Percentiles rank a stretch among this genome's conserved stretches.
Evolutionary conservation across 35 echinoderm and acorn worm species (phyloP).

Genomic region (Nesometra sesokonis): DNA sequence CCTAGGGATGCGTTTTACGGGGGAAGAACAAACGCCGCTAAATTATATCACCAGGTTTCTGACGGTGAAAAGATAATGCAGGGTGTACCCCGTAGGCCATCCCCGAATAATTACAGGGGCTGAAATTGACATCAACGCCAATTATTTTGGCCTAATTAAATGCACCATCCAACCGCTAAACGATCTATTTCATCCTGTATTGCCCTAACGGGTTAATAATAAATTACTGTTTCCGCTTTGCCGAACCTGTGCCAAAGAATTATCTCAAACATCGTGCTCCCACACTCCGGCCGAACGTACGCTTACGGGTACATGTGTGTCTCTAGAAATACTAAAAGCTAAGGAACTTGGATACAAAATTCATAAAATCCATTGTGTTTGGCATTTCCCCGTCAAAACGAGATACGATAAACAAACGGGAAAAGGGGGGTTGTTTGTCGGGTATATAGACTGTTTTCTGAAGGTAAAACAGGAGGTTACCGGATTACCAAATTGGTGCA

Average conservation of each 20-base stretch:
- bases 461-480: constrained; percentile 11
- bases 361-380: not conserved
- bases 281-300: not conserved
- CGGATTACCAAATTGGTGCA: constrained; percentile 14
- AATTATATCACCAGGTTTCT: too few species aligned
- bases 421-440: constrained; percentile 1
- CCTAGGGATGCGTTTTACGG: too few species aligned
- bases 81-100: too few species aligned
- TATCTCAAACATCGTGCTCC: not conserved
- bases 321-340: constrained; percentile 10
- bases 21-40: too few species aligned
- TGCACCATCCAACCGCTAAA: constrained; percentile 1
- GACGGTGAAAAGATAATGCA: too few species aligned
- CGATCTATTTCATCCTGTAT: not conserved
- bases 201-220: not conserved
- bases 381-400: constrained; percentile 1
- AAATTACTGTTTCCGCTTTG: constrained; percentile 21
- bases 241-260: not conserved
- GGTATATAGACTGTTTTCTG: constrained; percentile 10
- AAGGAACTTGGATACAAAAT: constrained; percentile 6
- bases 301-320: not conserved
- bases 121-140: not conserved
- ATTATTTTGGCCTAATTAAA: constrained; percentile 7
- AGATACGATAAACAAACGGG: not conserved
- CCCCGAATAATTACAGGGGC: too few species aligned